Conservation (phyloP, 2,113 vertebrate genomes). For the Gnathonemus longibarbis region DNA sequence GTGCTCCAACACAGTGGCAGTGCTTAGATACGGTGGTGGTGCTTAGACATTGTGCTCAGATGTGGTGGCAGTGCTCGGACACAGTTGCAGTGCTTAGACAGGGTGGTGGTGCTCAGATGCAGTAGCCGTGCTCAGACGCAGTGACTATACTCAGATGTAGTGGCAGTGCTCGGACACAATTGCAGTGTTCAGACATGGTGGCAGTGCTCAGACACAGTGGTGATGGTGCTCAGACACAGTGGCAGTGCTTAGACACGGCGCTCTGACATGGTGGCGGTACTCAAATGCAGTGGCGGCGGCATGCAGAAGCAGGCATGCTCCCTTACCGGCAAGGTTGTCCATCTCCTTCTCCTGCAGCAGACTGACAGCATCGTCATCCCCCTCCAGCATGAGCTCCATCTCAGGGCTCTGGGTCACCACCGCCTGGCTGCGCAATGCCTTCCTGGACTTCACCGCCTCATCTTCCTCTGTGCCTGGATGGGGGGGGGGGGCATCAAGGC, state of each 20-base stretch:
- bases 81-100: no score
- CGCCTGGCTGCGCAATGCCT: conserved; percentile 85
- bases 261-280: not conserved
- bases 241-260: not conserved
- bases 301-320: not conserved
- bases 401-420: conserved; percentile 91
- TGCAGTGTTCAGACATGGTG: no score
- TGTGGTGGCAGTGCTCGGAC: not conserved
- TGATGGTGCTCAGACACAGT: not conserved
- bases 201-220: not conserved
- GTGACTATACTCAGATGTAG: not conserved
- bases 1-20: not conserved
- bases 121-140: no score
- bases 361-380: conserved; percentile 91
- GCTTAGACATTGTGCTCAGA: not conserved
- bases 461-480: conserved; percentile 78
- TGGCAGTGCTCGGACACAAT: no score
- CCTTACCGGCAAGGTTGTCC: conserved; percentile 92
- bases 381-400: conserved; percentile 93
- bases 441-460: conserved; percentile 82
- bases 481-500: not conserved
- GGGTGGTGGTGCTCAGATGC: not conserved
- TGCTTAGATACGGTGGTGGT: not conserved
- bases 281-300: not conserved
- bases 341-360: conserved; percentile 96